Percentiles rank a stretch among this genome's conserved stretches.
These are phyloP conservation scores for Platerodrilus igneus DNA, from an alignment of 2,888 invertebrate genomes.

Conservation along the genomic window DNA sequence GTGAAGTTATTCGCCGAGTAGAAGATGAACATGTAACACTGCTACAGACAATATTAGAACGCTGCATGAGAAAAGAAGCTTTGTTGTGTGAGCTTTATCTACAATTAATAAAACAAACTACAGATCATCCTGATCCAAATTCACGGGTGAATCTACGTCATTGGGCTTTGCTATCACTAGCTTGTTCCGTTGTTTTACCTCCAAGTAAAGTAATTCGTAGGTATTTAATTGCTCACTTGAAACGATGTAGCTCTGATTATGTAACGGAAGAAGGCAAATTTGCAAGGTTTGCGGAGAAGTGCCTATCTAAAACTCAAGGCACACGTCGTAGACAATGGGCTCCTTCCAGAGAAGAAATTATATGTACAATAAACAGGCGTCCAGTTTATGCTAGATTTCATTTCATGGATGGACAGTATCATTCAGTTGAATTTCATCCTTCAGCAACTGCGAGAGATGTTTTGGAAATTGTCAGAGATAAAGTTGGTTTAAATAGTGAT, in stretches of 20 bases:
- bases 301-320: slow-evolving; percentile 67
- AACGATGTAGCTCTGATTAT: slow-evolving; percentile 81
- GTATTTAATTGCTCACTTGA: slow-evolving; percentile 83
- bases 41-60: slow-evolving; percentile 84
- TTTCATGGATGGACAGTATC: slow-evolving; percentile 91
- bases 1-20: slow-evolving; percentile 62
- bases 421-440: slow-evolving; percentile 92
- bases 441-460: slow-evolving; percentile 88
- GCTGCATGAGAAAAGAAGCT: slow-evolving; percentile 85
- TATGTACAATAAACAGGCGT: slow-evolving; percentile 86
- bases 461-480: slow-evolving; percentile 79
- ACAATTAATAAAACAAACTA: slow-evolving; percentile 87
- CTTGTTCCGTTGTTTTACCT: slow-evolving; percentile 79
- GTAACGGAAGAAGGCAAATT: slow-evolving; percentile 92
- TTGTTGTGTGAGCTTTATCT: slow-evolving; percentile 85
- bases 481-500: slow-evolving; percentile 78
- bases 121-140: slow-evolving; percentile 85
- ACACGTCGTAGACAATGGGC: slow-evolving; percentile 80
- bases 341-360: slow-evolving; percentile 86
- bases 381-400: slow-evolving; percentile 88
- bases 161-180: slow-evolving; percentile 83
- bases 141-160: slow-evolving; percentile 83
- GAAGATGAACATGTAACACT: slow-evolving; percentile 86
- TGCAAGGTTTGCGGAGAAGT: slow-evolving; percentile 88
- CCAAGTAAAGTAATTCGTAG: slow-evolving; percentile 80